phyloP scores from a whole-genome alignment of 1,140 invertebrate species.

The Conopomorpha cramerella region DNA sequence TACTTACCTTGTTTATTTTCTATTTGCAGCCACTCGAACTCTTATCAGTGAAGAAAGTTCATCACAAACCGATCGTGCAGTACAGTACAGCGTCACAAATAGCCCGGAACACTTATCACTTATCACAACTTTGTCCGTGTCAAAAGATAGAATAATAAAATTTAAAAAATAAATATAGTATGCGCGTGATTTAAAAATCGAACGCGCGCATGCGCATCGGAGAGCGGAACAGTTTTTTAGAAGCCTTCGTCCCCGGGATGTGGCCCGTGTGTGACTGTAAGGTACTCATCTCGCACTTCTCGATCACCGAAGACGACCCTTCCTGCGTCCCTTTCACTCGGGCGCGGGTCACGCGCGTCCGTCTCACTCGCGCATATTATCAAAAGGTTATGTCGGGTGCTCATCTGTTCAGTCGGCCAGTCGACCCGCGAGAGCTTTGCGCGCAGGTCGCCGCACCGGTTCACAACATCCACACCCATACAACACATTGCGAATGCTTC shows the following conservation, averaged over 20 bases:
- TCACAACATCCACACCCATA: slow-evolving; percentile 28
- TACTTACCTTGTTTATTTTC: no score
- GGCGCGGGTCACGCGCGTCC: slow-evolving; percentile 10
- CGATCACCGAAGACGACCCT: slow-evolving; percentile 56
- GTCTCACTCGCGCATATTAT: slow-evolving; percentile 46
- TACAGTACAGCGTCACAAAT: no score
- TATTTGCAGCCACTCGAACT: no score
- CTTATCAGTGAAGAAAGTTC: no score
- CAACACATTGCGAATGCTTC: slow-evolving; percentile 35
- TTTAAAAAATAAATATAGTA: slow-evolving; percentile 15
- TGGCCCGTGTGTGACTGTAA: slow-evolving; percentile 53
- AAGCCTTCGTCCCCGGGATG: slow-evolving; percentile 46
- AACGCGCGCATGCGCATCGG: slow-evolving; percentile 27
- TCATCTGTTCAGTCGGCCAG: slow-evolving; percentile 51
- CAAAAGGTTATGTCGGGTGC: slow-evolving; percentile 43
- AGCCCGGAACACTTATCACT: no score
- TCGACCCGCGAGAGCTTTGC: slow-evolving; percentile 41
- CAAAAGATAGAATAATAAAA: no score
- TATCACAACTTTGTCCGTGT: no score
- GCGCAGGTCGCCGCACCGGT: slow-evolving; percentile 47
- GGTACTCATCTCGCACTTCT: slow-evolving; percentile 50
- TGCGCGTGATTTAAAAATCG: slow-evolving; percentile 25
- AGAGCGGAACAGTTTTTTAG: slow-evolving; percentile 34
- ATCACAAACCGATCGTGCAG: no score
- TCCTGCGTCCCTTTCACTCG: slow-evolving; percentile 25